Base-by-base conservation (phyloP, 92 coral and sea anemone genomes). In the Phenganax subtilis region DNA sequence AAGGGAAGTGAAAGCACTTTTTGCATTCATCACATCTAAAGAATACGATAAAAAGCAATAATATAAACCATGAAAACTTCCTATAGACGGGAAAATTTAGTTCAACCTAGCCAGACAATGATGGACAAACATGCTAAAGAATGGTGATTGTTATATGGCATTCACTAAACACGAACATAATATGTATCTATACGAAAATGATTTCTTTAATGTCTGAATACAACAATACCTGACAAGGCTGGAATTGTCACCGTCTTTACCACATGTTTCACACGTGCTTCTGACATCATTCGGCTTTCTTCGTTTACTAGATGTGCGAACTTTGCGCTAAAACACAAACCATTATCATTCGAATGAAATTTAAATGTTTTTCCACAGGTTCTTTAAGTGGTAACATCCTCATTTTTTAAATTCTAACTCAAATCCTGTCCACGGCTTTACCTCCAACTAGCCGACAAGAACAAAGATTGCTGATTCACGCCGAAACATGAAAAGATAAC, bases 1-100 rank as follows among this genome's bases (percentile, higher is more conserved):
- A 94, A 16, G 89, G 88, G 57, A 90, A 94, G 75, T 94, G 98
- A 80, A 92, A 94, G 60, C 98, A 94, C 17, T 85, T 89, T 56
- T 89, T 87, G 59, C 97, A 94, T 47, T 87, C 88, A 79, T 94
- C 98, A 64, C 98, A 94, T 75, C 98, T 94, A 74, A 66, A 60
- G 44, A 75, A 54, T 51, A 76, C n/a, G 54, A 73, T 70, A 30
- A 9, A n/a, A 10, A 28, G 30, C 53, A 53, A 79, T 53, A 9
- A 54, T 54, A 31, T 11, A 51, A 2, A n/a, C 12, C 71, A 54
- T 17, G 44, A 68, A 51, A 25, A 11, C 10, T 27, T 81, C 15
- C 47, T 20, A 52, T 37, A 5, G 47, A 37, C 5, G 47, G 47
- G 5, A 2, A 37, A 2, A 37, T 37, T 37, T 37, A 5, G 47